Evolutionary conservation across 2,888 invertebrate species (phyloP), one percentile per base, ranked within the genome.

Genomic region (Trilocha varians): DNA sequence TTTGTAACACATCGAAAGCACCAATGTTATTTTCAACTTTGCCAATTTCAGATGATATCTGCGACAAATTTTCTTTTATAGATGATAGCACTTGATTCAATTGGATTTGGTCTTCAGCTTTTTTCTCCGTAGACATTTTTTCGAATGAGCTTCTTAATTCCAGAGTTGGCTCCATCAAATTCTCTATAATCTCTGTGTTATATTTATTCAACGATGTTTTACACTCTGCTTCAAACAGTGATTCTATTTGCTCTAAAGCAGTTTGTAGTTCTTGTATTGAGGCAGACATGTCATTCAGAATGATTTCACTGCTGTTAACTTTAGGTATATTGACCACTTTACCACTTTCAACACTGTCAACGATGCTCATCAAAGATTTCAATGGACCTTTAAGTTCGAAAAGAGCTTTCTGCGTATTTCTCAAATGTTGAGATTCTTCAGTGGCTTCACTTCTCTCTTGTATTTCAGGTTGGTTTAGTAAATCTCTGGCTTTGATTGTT

Each of bases 121-220:
- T 68, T 3, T 62, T 59, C 48, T 78, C 73, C 3, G 46, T 56
- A 2, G 79, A 76, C 11, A 85, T 47, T 48, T 70, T 62, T 55
- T 91, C 89, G 48, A 91, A 74, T 0, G 88, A 88, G 57, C 79
- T 88, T 47, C 88, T 83, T 5, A 92, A 66, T 61, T 91, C 90
- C 41, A 89, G 76, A n/a, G 91, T 78, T 0, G 91, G 89, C 13
- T 88, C 87, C 53, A 89, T 87, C 0, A 91, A 87, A 40, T 88
- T 87, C 58, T 91, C 90, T 42, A 91, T 83, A 25, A 91, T 83
- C 42, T 89, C 88, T 44, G 90, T 87, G 51, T 89, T 88, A 41
- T 88, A 78, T 46, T 77, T 79, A 34, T 69, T 55, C 34, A 82
- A 49, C 1, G 65, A 49, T n/a, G 65, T 34, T 18, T 47, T 65